These are phyloP conservation scores for Pyrrhia umbra DNA, from an alignment of 2,888 invertebrate genomes.

Conservation along the genomic window DNA sequence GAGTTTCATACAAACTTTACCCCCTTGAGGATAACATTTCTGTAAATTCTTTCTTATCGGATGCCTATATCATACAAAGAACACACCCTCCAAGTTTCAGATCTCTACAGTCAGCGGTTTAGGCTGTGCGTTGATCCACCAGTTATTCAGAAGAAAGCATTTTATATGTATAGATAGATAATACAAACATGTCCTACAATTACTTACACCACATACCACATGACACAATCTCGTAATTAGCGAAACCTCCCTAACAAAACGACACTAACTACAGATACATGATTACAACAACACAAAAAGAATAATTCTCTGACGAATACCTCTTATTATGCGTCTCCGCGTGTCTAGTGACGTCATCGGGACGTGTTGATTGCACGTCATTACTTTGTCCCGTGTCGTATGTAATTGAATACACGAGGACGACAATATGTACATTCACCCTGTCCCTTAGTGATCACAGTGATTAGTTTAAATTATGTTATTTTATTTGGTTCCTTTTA, in stretches of 20 bases:
- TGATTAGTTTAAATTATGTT: constrained; percentile 3
- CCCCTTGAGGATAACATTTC: too few relatives aligned
- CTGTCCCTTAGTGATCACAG: constrained; percentile 30
- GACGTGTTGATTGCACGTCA: constrained; percentile 70
- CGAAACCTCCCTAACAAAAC: constrained; percentile 27
- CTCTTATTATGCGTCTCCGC: constrained; percentile 41
- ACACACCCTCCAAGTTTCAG: too few relatives aligned
- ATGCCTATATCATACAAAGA: too few relatives aligned
- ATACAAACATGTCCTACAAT: not conserved
- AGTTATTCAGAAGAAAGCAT: too few relatives aligned
- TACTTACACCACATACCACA: constrained; percentile 6
- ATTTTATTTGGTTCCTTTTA: constrained; percentile 14
- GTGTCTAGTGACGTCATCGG: constrained; percentile 65
- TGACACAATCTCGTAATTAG: constrained; percentile 27
- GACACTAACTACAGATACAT: constrained; percentile 29
- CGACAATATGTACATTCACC: constrained; percentile 55
- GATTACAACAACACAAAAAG: constrained; percentile 46
- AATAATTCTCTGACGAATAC: constrained; percentile 47
- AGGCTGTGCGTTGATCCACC: too few relatives aligned
- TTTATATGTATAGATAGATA: too few relatives aligned
- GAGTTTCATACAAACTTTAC: too few relatives aligned
- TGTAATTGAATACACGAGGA: constrained; percentile 68
- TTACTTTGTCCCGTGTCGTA: constrained; percentile 65
- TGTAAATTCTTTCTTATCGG: too few relatives aligned
- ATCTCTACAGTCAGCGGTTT: too few relatives aligned